A percentile compares a stretch with the other conserved stretches of the same genome.
phyloP scores from a whole-genome alignment of 2,113 vertebrate species.

The Engraulis encrasicolus region DNA sequence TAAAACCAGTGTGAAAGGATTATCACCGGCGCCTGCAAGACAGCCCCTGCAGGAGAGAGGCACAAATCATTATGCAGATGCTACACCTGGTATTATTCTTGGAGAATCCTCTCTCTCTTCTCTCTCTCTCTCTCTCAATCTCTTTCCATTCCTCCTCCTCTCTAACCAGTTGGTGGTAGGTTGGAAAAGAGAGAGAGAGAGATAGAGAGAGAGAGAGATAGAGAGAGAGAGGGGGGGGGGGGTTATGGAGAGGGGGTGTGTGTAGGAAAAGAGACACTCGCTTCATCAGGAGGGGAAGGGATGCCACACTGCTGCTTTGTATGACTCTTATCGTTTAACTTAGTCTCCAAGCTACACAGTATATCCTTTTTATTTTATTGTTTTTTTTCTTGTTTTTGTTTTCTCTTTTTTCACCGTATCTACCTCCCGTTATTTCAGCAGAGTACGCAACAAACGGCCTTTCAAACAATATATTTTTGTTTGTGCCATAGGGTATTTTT shows the following conservation, averaged over 20 bases:
- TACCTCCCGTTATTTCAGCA: background rate
- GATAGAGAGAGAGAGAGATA: background rate
- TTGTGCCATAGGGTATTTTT: background rate
- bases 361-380: conserved; percentile 29
- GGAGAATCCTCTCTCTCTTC: conserved; percentile 41
- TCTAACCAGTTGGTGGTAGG: background rate
- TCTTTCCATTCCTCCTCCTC: background rate
- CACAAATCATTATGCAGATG: conserved; percentile 45
- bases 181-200: background rate
- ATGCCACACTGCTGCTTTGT: conserved; percentile 52
- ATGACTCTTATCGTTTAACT: conserved; percentile 59
- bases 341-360: conserved; percentile 54
- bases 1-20: conserved; percentile 50
- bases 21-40: conserved; percentile 42
- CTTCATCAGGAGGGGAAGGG: background rate
- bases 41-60: conserved; percentile 46
- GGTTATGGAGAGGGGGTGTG: no score
- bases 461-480: background rate
- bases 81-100: conserved; percentile 60
- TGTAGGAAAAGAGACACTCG: background rate
- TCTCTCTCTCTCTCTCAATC: background rate
- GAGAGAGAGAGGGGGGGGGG: background rate
- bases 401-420: background rate
- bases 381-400: background rate
- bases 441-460: background rate